phyloP scores from a whole-genome alignment of 2,888 invertebrate species.

The Minunthozetes semirufus region DNA sequence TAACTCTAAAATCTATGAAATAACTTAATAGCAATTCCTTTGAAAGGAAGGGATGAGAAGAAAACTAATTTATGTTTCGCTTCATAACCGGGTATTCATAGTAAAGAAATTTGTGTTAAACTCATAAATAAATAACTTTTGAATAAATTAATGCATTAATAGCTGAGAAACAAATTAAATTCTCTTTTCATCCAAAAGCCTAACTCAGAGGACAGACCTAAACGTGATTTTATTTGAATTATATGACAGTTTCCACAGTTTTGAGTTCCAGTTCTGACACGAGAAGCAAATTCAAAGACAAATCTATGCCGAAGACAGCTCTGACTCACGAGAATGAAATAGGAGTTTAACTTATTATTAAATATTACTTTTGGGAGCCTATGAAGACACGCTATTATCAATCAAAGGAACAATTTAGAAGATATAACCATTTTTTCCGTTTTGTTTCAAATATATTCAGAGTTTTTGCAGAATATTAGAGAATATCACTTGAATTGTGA shows the following conservation, averaged over 20 bases:
- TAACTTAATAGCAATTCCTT: conserved; percentile 15
- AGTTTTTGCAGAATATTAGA: neutral
- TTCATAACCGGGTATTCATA: neutral
- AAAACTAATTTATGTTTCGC: conserved; percentile 3
- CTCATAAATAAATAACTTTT: neutral
- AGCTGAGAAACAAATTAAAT: too few relatives aligned
- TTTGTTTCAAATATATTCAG: neutral
- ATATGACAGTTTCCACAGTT: conserved; percentile 5
- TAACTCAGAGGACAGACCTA: neutral
- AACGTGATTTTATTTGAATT: neutral
- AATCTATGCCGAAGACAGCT: neutral
- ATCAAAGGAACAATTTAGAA: conserved; percentile 21
- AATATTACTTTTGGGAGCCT: conserved; percentile 18
- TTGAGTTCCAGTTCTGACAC: neutral
- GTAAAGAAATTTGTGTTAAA: neutral
- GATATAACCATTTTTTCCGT: neutral
- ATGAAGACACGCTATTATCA: conserved; percentile 7
- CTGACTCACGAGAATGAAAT: neutral
- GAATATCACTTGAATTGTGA: neutral
- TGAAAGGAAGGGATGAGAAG: neutral
- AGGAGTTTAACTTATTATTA: conserved; percentile 18
- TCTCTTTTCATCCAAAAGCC: too few relatives aligned
- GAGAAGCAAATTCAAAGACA: neutral
- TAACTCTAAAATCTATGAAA: neutral
- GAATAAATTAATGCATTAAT: too few relatives aligned